A percentile compares a stretch with the other conserved stretches of the same genome.
phyloP scores from a whole-genome alignment of 2,888 invertebrate genomes.

The Cantharis flavilabris region DNA sequence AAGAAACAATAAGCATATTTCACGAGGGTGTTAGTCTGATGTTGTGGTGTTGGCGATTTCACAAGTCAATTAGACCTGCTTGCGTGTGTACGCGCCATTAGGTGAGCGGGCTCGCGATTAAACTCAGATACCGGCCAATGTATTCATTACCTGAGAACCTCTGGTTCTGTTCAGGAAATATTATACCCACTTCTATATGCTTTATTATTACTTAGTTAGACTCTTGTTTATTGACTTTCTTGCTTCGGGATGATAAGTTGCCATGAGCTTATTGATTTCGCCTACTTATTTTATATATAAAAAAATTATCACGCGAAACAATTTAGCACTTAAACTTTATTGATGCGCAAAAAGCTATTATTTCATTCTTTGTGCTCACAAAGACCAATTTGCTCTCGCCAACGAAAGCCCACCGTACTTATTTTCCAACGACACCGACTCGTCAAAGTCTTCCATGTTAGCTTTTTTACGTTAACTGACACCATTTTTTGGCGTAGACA shows the following conservation, averaged over 20 bases:
- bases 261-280: constrained; percentile 22
- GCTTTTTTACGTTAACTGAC: constrained; percentile 22
- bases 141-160: constrained; percentile 53
- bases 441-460: constrained; percentile 10
- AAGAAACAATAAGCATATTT: constrained; percentile 46
- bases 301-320: neutral
- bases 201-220: constrained; percentile 32
- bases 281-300: constrained; percentile 21
- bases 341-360: neutral
- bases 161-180: constrained; percentile 38
- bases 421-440: constrained; percentile 12
- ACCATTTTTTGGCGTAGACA: constrained; percentile 30
- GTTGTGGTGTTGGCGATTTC: constrained; percentile 48
- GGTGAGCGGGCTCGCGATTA: constrained; percentile 36
- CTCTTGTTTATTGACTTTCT: constrained; percentile 26
- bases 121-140: constrained; percentile 37
- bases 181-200: constrained; percentile 32
- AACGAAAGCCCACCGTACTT: neutral
- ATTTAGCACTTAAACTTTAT: neutral
- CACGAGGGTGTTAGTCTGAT: constrained; percentile 38
- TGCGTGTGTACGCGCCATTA: constrained; percentile 54
- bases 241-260: constrained; percentile 22
- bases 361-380: neutral
- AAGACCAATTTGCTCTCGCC: neutral
- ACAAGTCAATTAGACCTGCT: constrained; percentile 54